Percentiles rank a stretch among this genome's conserved stretches.
phyloP scores from a whole-genome alignment of 1,140 invertebrate genomes.

The Drosophila sucinea region DNA sequence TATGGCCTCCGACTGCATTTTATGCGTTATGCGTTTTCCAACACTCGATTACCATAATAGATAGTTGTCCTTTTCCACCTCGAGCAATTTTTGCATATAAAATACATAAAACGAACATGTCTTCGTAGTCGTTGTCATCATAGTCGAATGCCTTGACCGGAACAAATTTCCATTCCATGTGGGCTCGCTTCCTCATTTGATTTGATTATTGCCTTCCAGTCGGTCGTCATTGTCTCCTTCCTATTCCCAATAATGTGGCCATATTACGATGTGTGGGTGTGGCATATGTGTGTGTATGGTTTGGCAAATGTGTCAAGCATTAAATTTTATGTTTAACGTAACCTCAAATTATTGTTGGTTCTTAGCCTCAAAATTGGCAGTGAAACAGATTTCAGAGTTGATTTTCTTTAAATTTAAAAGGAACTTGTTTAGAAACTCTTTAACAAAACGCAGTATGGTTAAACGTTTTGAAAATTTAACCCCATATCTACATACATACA shows the following conservation, averaged over 20 bases:
- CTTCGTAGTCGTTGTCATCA: slow-evolving; percentile 16
- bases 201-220: slow-evolving; percentile 53
- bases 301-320: slow-evolving; percentile 60
- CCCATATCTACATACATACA: too few relatives aligned
- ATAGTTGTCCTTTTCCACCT: slow-evolving; percentile 55
- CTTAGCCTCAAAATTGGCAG: slow-evolving; percentile 51
- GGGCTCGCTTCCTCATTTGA: slow-evolving; percentile 63
- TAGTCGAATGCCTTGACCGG: slow-evolving; percentile 51
- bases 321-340: slow-evolving; percentile 53
- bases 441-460: neutral
- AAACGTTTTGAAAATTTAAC: too few relatives aligned
- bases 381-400: neutral
- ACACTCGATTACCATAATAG: slow-evolving; percentile 79
- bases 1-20: slow-evolving; percentile 69
- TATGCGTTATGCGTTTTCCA: slow-evolving; percentile 80
- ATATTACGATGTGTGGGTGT: slow-evolving; percentile 27
- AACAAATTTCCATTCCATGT: slow-evolving; percentile 54
- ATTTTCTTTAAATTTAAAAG: slow-evolving; percentile 5
- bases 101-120: slow-evolving; percentile 77
- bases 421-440: neutral
- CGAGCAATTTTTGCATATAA: slow-evolving; percentile 70
- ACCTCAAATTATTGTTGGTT: slow-evolving; percentile 52
- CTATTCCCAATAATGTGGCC: slow-evolving; percentile 36
- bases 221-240: slow-evolving; percentile 41
- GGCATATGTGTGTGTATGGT: slow-evolving; percentile 16